Conservation (phyloP, 2,113 vertebrate genomes). For the Peromyscus californicus region DNA sequence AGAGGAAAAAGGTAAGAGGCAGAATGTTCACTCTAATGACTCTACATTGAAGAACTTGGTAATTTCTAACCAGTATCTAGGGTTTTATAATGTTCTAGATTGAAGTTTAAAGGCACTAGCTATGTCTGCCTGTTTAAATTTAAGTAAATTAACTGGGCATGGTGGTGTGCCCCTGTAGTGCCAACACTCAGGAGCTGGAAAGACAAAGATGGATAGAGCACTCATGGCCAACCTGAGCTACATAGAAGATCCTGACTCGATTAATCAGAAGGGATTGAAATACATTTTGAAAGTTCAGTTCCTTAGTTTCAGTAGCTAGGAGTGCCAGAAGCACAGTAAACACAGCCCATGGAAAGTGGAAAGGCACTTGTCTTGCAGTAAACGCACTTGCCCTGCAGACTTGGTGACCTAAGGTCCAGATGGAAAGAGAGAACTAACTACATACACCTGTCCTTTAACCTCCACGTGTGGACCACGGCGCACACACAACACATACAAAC, state of each 20-base stretch:
- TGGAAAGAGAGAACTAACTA: neutral
- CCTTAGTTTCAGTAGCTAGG: constrained; percentile 10
- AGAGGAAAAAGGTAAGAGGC: constrained; percentile 7
- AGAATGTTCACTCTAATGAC: neutral
- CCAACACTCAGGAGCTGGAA: neutral
- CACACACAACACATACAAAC: neutral
- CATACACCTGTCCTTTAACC: neutral
- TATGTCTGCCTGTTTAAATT: neutral
- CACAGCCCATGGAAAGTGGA: too few species aligned
- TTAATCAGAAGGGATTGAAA: neutral
- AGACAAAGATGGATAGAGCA: neutral
- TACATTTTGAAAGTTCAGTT: constrained; percentile 9
- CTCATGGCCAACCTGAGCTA: neutral
- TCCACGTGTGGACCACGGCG: too few species aligned
- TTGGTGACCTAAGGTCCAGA: neutral
- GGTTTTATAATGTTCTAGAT: neutral
- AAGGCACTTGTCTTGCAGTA: neutral
- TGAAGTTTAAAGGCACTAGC: neutral
- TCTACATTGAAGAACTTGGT: neutral
- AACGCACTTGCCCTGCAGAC: too few species aligned
- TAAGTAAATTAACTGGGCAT: neutral
- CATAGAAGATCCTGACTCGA: neutral
- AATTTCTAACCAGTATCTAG: neutral
- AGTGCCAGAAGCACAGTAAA: neutral
- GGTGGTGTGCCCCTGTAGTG: too few species aligned